phyloP scores from a whole-genome alignment of 2,797 vertebrate species.

The Sebastolobus alascanus region DNA sequence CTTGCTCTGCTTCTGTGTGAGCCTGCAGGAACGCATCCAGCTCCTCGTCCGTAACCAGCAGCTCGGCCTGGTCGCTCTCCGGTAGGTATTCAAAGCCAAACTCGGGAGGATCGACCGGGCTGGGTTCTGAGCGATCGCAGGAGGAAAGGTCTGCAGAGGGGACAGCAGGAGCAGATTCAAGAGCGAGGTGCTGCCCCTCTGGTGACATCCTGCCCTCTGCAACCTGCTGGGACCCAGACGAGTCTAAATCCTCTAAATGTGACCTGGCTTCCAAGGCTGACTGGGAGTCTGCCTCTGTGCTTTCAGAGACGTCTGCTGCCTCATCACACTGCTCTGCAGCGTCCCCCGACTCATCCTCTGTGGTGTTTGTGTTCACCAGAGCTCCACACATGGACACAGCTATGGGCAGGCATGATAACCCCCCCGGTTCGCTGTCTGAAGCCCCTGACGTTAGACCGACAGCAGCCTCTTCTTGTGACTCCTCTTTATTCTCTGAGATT shows the following conservation, averaged over 20 bases:
- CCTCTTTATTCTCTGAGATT: constrained; percentile 19
- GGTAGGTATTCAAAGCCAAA: constrained; percentile 81
- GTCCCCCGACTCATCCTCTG: constrained; percentile 46
- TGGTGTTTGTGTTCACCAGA: constrained; percentile 67
- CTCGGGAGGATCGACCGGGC: constrained; percentile 57
- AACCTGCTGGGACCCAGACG: constrained; percentile 4
- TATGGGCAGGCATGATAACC: constrained; percentile 85
- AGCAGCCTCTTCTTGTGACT: constrained; percentile 25
- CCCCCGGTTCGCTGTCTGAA: constrained; percentile 62
- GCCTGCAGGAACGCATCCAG: constrained; percentile 93
- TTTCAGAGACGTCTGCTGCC: constrained; percentile 55
- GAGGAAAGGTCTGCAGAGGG: constrained; percentile 1
- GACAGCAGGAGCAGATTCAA: constrained; percentile 5
- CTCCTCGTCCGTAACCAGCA: constrained; percentile 92
- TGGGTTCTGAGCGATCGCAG: constrained; percentile 39
- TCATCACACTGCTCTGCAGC: constrained; percentile 53
- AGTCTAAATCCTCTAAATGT: constrained; percentile 12
- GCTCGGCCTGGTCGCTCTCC: constrained; percentile 86
- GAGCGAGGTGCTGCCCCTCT: constrained; percentile 58
- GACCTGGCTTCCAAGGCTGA: constrained; percentile 30
- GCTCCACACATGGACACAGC: constrained; percentile 86
- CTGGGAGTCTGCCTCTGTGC: constrained; percentile 53
- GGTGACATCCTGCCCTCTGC: constrained; percentile 50
- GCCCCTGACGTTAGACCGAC: background rate
- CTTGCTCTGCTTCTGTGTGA: constrained; percentile 77